Base-by-base conservation (phyloP, 2,888 invertebrate species). In the Temnothorax unifasciatus region DNA sequence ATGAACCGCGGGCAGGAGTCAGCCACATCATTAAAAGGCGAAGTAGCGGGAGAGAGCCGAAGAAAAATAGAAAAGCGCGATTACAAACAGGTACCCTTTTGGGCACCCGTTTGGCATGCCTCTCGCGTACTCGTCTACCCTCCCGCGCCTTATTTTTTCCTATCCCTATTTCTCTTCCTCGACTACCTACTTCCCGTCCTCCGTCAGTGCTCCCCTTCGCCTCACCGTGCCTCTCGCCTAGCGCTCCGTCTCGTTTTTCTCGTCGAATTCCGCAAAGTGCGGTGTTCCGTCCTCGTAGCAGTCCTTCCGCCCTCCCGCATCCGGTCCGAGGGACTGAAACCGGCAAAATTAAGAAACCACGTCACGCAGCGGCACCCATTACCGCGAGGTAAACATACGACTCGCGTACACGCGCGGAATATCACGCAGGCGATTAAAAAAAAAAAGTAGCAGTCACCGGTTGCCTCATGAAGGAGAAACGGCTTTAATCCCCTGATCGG, bases 291-390 rank as follows among this genome's bases (percentile, higher is more conserved):
- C 61, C 68, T 81, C 50, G 57, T 76, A 63, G 47, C 63, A 66
- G 63, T 81, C 81, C 38, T 73, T 73, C 68, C 54, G 29, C 52
- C 54, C 59, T 66, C 59, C 44, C 57, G 47, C 47, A 47, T 69
- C 82, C 63, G 76, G 69, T 54, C 63, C 64, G 50, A 71, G 47
- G 71, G 83, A n/a, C n/a, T 63, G 88, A 84, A 87, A 88, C 86
- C 79, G 85, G 75, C 38, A 85, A 92, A 93, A 92, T 93, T 93
- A 92, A 92, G 91, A 92, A 93, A 91, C 84, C 92, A 61, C 86
- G 89, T 91, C 93, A 93, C 93, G 93, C 90, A 90, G 86, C 74
- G 81, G 81, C 84, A 87, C 86, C 92, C 91, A 92, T 93, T 93
- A 92, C 92, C 86, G 86, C 85, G 88, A 86, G 90, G 91, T 91